Evolutionary conservation across 2,888 invertebrate genomes (phyloP), one percentile per base, ranked within the genome.

Genomic region (Pocota personata): DNA sequence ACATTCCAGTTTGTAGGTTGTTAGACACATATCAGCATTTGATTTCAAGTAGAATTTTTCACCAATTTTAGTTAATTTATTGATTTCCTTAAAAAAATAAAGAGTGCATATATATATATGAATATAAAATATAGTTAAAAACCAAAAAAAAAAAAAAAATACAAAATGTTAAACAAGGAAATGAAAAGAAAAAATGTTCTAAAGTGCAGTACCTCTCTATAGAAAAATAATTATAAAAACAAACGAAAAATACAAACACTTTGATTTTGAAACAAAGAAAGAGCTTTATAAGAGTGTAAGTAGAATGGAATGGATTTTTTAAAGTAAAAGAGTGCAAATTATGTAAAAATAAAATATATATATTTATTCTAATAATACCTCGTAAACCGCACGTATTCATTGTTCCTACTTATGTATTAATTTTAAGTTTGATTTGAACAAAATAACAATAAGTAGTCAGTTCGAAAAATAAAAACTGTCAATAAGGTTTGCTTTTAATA

Each of bases 1-100:
- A 87, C 57, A 87, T 88, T 88, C 71, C 86, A 67, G 52, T 76
- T 77, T 69, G 82, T 86, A 86, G 86, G 86, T 86, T 86, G 86
- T 82, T 82, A 86, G 86, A 82, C 66, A 86, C 86, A 86, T 86
- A 86, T 86, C 86, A 86, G 71, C 71, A 86, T 84, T 69, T 58
- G 40, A 64, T 43, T 73, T 43, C 50, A 58, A 10, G 10, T 64
- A 52, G 30, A 50, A 62, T 64, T 50, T 32, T 24, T 35, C 30
- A 67, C 19, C 35, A 57, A 1, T 30, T 8, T 60, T 35, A 40
- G 8, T 50, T 52, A 30, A 16, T 16, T 66, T 40, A 1, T 58
- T 48, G 6, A 8, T 30, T 40, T 19, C n/a, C 37, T 19, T 57
- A 71, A 40, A 16, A 16, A 52, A 50, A 50, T 35, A 27, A 12